phyloP scores from a whole-genome alignment of 2,888 invertebrate genomes.

The Coenonympha glycerion region DNA sequence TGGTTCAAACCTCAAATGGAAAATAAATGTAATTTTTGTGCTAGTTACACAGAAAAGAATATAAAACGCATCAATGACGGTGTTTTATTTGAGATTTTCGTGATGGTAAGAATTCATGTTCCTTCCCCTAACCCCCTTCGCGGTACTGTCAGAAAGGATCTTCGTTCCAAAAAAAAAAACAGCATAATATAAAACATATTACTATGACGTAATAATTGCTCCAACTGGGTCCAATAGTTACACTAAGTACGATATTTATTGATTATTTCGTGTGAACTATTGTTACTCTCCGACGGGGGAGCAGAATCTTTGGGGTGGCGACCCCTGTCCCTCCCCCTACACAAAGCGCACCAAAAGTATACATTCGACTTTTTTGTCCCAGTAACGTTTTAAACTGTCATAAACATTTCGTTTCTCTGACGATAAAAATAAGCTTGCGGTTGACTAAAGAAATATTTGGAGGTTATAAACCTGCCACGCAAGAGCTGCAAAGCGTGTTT shows the following conservation, averaged over 20 bases:
- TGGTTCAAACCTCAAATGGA: too few species aligned
- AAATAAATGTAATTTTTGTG: too few species aligned
- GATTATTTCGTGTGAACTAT: constrained; percentile 70
- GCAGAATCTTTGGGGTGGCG: constrained; percentile 65
- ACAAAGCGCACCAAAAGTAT: constrained; percentile 22
- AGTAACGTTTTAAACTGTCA: constrained; percentile 31
- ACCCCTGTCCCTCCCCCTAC: constrained; percentile 26
- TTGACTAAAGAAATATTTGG: constrained; percentile 19
- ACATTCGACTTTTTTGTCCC: constrained; percentile 27
- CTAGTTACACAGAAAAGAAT: too few species aligned
- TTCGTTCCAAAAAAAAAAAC: too few species aligned
- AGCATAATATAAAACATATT: not conserved
- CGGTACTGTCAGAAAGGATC: too few species aligned
- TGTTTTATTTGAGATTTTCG: too few species aligned
- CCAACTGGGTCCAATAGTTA: constrained; percentile 11
- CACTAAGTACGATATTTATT: constrained; percentile 37
- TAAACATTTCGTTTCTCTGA: constrained; percentile 29
- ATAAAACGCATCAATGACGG: too few species aligned
- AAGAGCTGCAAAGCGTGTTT: not conserved
- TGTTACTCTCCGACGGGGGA: constrained; percentile 57
- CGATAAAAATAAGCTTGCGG: constrained; percentile 22
- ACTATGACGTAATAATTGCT: constrained; percentile 2
- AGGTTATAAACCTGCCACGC: constrained; percentile 9
- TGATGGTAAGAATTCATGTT: too few species aligned
- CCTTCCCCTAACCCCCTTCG: too few species aligned